Conservation (phyloP, 2,888 invertebrate genomes). For the Mimachlamys varia region DNA sequence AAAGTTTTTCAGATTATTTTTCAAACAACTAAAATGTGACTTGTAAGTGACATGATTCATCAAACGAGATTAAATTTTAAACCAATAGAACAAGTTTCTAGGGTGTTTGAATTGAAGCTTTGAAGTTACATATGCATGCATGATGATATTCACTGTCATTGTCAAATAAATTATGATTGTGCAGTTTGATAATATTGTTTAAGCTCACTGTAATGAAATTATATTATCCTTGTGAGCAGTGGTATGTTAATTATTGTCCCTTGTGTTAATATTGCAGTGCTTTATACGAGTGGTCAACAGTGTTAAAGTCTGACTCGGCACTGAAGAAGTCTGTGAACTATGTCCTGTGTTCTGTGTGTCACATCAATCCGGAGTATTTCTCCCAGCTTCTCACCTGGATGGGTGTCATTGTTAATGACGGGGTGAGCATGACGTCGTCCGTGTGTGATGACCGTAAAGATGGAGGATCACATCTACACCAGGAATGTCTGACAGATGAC, state of each 20-base stretch:
- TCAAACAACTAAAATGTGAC: too few relatives aligned
- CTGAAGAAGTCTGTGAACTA: constrained; percentile 93
- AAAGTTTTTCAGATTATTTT: background rate
- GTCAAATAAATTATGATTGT: too few relatives aligned
- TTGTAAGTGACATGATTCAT: too few relatives aligned
- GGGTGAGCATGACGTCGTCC: constrained; percentile 83
- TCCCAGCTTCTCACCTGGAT: constrained; percentile 88
- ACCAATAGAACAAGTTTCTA: too few relatives aligned
- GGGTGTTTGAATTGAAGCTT: background rate
- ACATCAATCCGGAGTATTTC: constrained; percentile 91
- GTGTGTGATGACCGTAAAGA: constrained; percentile 85
- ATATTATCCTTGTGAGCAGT: too few relatives aligned
- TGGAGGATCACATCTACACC: constrained; percentile 70
- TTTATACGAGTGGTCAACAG: constrained; percentile 89
- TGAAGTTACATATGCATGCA: background rate
- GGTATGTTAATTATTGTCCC: background rate
- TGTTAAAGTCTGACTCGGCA: constrained; percentile 86
- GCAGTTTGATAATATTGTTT: too few relatives aligned
- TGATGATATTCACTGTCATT: too few relatives aligned
- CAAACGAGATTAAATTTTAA: too few relatives aligned
- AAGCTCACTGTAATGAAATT: too few relatives aligned
- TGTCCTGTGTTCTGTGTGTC: constrained; percentile 92
- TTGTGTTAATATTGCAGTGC: constrained; percentile 81
- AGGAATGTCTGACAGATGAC: constrained; percentile 82
- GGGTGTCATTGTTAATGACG: constrained; percentile 81